Evolutionary conservation across 2,113 vertebrate species (phyloP).

Genomic region (Probosciger aterrimus): DNA sequence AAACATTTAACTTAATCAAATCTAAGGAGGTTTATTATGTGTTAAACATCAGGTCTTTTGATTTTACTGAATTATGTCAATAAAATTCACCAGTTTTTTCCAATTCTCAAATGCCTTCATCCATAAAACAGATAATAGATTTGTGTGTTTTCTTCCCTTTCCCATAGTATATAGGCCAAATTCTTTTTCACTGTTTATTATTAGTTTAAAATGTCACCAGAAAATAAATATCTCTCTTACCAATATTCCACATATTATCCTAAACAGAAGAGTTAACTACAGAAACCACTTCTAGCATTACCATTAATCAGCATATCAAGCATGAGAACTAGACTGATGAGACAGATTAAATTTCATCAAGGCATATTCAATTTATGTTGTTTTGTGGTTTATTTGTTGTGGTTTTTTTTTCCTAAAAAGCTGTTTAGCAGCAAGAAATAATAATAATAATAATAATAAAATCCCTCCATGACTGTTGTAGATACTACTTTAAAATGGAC

Average conservation of each 20-base stretch:
- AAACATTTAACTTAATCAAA: not conserved
- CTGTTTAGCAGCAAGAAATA: not conserved
- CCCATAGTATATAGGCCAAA: not conserved
- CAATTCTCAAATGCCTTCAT: not conserved
- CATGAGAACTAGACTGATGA: not conserved
- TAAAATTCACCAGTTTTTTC: not conserved
- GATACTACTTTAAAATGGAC: not conserved
- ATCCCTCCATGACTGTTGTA: not conserved
- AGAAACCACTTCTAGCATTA: not conserved
- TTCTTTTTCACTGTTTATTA: not conserved
- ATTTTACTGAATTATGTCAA: not conserved
- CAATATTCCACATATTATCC: not conserved
- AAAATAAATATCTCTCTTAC: not conserved
- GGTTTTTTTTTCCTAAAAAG: not conserved
- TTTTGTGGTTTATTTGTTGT: not conserved
- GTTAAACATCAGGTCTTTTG: not conserved
- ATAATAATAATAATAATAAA: not conserved
- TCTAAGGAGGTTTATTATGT: not conserved
- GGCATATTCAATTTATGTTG: not conserved
- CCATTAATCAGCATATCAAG: not conserved
- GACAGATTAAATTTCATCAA: not conserved
- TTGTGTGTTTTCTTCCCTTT: not conserved
- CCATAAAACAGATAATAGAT: not conserved
- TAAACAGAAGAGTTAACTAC: not conserved
- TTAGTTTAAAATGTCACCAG: not conserved